Conservation (phyloP, 1,140 invertebrate genomes). For the Bombus breviceps region DNA sequence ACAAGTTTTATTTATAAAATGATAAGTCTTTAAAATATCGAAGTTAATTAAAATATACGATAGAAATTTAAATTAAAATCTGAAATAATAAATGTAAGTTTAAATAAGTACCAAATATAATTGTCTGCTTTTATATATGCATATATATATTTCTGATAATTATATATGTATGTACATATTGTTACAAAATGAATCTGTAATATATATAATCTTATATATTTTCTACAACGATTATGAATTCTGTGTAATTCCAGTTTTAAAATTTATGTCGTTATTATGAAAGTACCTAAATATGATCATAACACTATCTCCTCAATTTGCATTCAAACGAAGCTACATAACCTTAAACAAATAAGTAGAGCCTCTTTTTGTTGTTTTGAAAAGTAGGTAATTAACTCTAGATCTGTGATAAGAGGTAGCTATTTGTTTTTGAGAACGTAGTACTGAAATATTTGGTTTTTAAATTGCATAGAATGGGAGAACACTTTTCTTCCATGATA, state of each 20-base stretch:
- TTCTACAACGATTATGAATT: neutral
- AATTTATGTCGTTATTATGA: neutral
- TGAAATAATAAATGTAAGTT: neutral
- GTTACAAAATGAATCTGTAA: slow-evolving; percentile 19
- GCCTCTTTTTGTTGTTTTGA: neutral
- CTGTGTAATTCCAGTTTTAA: neutral
- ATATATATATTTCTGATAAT: slow-evolving; percentile 14
- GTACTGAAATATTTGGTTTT: neutral
- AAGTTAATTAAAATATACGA: neutral
- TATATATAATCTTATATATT: slow-evolving; percentile 17
- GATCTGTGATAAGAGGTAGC: neutral
- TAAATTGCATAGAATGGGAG: too few species aligned
- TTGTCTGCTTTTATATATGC: neutral
- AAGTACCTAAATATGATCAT: slow-evolving; percentile 3
- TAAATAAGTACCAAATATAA: neutral
- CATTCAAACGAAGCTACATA: neutral
- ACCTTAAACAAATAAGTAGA: neutral
- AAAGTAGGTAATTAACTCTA: neutral
- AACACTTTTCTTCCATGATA: neutral
- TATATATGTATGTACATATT: slow-evolving; percentile 29
- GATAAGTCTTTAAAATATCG: neutral
- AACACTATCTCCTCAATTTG: too few species aligned
- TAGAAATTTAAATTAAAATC: neutral
- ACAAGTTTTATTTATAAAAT: neutral
- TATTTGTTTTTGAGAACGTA: neutral